phyloP scores from a whole-genome alignment of 2,888 invertebrate species.

The Brachyptera putata region DNA sequence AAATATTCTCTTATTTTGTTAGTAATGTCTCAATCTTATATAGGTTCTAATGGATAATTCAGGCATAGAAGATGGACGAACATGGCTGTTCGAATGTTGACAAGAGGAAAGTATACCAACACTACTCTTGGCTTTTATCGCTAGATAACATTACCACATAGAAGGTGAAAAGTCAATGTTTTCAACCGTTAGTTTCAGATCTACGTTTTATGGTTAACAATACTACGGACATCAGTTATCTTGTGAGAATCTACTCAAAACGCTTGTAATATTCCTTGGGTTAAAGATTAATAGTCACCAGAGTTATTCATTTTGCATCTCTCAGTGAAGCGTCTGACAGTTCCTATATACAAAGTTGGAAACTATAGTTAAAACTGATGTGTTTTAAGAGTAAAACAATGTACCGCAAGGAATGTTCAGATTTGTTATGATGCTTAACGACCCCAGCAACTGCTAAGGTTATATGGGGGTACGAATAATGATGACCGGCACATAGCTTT shows the following conservation, averaged over 20 bases:
- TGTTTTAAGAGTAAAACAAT: too few relatives aligned
- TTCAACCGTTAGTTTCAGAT: conserved; percentile 4
- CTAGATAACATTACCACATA: not conserved
- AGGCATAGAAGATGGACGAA: not conserved
- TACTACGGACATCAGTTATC: not conserved
- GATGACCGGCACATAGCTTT: too few relatives aligned
- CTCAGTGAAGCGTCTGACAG: too few relatives aligned
- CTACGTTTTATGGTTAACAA: not conserved
- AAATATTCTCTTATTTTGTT: not conserved
- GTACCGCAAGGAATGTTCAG: too few relatives aligned
- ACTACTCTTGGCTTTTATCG: not conserved
- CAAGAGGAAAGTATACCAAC: not conserved
- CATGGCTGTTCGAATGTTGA: not conserved
- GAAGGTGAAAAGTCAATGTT: conserved; percentile 4
- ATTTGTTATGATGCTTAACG: too few relatives aligned
- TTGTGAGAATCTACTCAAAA: not conserved
- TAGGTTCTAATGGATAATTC: too few relatives aligned
- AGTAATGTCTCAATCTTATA: not conserved
- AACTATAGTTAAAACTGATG: too few relatives aligned
- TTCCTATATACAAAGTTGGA: too few relatives aligned
- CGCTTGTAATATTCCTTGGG: not conserved
- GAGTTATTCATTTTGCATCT: too few relatives aligned
- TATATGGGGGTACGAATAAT: too few relatives aligned
- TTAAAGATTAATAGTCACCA: conserved; percentile 5
- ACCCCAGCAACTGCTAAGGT: too few relatives aligned